phyloP scores from a whole-genome alignment of 92 coral and sea anemone genomes.

The Paragorgia papillata region DNA sequence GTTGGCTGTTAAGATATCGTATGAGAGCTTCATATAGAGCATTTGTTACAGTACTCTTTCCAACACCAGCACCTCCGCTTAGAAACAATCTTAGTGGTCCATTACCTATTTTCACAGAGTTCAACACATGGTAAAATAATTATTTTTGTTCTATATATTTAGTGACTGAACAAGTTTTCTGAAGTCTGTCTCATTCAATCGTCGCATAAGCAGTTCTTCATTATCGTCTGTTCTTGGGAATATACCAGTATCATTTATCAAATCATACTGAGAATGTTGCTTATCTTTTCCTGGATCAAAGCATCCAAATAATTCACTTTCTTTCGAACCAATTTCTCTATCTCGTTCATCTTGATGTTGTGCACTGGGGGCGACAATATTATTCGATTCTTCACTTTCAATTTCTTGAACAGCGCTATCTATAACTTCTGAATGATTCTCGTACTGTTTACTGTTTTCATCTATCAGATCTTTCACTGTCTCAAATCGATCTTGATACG shows the following conservation, averaged over 20 bases:
- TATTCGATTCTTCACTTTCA: constrained; percentile 37
- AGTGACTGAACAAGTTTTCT: constrained; percentile 44
- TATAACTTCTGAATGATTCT: constrained; percentile 58
- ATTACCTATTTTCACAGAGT: constrained; percentile 45
- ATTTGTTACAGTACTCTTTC: constrained; percentile 66
- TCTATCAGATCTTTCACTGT: constrained; percentile 34
- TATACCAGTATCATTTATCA: constrained; percentile 47
- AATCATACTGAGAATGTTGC: constrained; percentile 47
- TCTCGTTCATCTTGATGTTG: constrained; percentile 57
- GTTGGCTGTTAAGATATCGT: constrained; percentile 40
- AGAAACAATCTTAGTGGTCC: constrained; percentile 19
- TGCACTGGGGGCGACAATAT: constrained; percentile 51
- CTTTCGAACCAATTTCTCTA: constrained; percentile 24
- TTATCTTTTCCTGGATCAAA: constrained; percentile 50
- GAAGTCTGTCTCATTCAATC: constrained; percentile 39
- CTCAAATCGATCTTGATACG: constrained; percentile 62
- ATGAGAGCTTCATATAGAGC: constrained; percentile 63
- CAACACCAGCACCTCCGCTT: constrained; percentile 64
- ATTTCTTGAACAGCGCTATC: constrained; percentile 59
- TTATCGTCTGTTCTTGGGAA: no score
- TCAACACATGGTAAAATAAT: constrained; percentile 54
- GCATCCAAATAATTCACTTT: constrained; percentile 44
- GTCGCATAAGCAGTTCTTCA: constrained; percentile 43
- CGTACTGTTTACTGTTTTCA: constrained; percentile 54
- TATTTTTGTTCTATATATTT: constrained; percentile 45